Evolutionary conservation across 2,797 vertebrate species (phyloP).

Genomic region (Vultur gryphus): DNA sequence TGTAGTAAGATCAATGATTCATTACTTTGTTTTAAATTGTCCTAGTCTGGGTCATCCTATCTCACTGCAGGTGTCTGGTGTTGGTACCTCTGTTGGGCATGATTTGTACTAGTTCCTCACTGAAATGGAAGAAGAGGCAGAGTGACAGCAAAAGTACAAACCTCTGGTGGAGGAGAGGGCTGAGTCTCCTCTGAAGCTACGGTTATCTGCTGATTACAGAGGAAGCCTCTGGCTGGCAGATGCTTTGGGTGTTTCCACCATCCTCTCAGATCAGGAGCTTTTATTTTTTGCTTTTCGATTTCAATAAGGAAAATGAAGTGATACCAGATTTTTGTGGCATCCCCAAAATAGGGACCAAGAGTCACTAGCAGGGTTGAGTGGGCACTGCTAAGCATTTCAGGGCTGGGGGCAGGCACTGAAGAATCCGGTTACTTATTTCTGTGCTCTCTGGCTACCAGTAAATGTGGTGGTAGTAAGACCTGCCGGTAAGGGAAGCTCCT

Average conservation of each 20-base stretch:
- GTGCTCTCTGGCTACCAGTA: background rate
- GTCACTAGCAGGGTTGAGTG: background rate
- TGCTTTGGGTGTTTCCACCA: background rate
- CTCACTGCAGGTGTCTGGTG: background rate
- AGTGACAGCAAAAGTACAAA: background rate
- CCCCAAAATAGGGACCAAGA: background rate
- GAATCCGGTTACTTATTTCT: background rate
- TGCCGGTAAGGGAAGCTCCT: background rate
- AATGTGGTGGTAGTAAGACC: rapidly evolving
- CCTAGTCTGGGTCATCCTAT: background rate
- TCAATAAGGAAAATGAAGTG: background rate
- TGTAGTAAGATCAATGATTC: background rate
- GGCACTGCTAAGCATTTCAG: background rate
- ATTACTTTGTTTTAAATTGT: background rate
- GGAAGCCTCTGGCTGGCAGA: background rate
- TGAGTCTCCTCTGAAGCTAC: background rate
- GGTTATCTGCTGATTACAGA: background rate
- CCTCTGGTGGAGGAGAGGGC: background rate
- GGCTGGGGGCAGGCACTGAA: background rate
- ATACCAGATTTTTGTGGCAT: background rate
- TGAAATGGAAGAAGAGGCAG: background rate
- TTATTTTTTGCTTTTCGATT: background rate
- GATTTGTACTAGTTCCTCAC: background rate
- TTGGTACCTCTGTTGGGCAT: background rate
- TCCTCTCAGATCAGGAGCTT: background rate